Conservation (phyloP, 2,113 vertebrate species). For the Mastomys coucha region DNA sequence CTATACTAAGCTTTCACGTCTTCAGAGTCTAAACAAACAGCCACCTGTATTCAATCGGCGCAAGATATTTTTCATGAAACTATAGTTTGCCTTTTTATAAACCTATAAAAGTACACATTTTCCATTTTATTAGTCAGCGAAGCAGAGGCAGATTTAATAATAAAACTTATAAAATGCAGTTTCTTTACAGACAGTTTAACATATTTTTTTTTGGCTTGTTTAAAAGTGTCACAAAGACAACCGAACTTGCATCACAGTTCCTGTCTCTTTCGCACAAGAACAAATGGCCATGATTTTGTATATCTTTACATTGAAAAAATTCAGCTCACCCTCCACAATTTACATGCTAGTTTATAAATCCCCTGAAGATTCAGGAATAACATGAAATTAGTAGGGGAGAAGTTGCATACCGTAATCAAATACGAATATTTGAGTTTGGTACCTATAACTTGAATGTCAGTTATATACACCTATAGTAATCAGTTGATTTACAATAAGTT, state of each 20-base stretch:
- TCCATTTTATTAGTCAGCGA: constrained; percentile 91
- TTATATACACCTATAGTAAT: constrained; percentile 71
- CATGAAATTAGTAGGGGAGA: constrained; percentile 76
- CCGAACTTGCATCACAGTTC: constrained; percentile 78
- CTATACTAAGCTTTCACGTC: constrained; percentile 91
- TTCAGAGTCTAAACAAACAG: constrained; percentile 91
- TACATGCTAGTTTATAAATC: constrained; percentile 75
- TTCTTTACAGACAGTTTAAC: constrained; percentile 86
- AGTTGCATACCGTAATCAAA: constrained; percentile 80
- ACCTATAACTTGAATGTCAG: constrained; percentile 66
- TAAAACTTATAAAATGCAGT: constrained; percentile 87
- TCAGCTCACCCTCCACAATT: constrained; percentile 71
- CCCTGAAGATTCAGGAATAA: constrained; percentile 85
- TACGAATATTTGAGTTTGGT: constrained; percentile 78
- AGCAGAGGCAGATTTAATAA: constrained; percentile 87
- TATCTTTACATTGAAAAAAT: constrained; percentile 77
- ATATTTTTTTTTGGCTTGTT: constrained; percentile 67
- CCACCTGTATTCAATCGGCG: constrained; percentile 92
- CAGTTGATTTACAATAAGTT: background rate
- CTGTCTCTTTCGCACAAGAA: constrained; percentile 76
- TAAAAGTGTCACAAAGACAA: constrained; percentile 83
- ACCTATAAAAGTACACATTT: constrained; percentile 91
- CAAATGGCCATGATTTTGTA: constrained; percentile 78
- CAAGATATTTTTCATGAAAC: constrained; percentile 92
- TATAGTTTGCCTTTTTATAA: constrained; percentile 90